Evolutionary conservation across 2,113 vertebrate genomes (phyloP), one percentile per base, ranked within the genome.

Genomic region (Pseudorhombus dupliciocellatus): DNA sequence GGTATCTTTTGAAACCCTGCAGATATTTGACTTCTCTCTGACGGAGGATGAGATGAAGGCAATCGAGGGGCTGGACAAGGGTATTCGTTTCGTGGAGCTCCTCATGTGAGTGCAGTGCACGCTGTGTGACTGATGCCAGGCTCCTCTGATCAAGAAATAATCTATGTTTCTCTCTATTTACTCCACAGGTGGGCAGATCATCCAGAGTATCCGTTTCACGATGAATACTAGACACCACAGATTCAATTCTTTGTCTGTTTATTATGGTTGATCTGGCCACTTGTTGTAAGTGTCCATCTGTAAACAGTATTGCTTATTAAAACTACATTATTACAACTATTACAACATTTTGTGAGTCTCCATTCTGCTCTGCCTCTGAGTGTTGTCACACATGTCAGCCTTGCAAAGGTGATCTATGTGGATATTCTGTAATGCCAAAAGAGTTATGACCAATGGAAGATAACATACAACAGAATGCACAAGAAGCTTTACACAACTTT

Each of bases 401-500:
- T n/a, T n/a, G n/a, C n/a, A n/a, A n/a, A n/a, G n/a, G n/a, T n/a
- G n/a, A n/a, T n/a, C n/a, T n/a, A n/a, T n/a, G n/a, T n/a, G n/a
- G n/a, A n/a, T n/a, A n/a, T n/a, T n/a, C n/a, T n/a, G n/a, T n/a
- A n/a, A n/a, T n/a, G n/a, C n/a, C n/a, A n/a, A n/a, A n/a, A n/a
- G n/a, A n/a, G n/a, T 37, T 37, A 12, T 37, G 34, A 37, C 10
- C 34, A 37, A 37, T 37, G 34, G 12, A 0, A 37, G 10, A 37
- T 12, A 10, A 37, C 11, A 37, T 37, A 46, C 42, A 16, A 46
- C 42, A 16, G 66, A 61, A 82, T 85, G 81, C 89, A 81, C 87
- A 86, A 90, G 95, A 95, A 94, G 95, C 96, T 95, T 96, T 95
- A 95, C 95, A 97, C 93, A 98, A 94, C 95, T 98, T 98, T 98